Percentiles rank a stretch among this genome's conserved stretches.
phyloP scores from a whole-genome alignment of 2,888 invertebrate genomes.

The Cyaniris semiargus region DNA sequence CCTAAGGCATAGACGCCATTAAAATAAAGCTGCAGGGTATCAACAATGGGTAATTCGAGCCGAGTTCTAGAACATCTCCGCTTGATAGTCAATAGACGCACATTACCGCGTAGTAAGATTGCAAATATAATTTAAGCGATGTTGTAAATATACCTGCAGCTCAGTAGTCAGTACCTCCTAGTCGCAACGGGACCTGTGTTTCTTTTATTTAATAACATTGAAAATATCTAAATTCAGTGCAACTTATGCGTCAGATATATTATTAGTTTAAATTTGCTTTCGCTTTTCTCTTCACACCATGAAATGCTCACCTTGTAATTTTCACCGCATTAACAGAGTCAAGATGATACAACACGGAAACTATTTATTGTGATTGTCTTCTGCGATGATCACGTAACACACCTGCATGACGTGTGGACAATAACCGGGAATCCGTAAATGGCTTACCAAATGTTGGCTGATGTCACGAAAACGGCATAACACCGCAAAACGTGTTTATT shows the following conservation, averaged over 20 bases:
- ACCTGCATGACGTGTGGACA: neutral
- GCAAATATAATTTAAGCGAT: too few relatives aligned
- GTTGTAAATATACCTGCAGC: too few relatives aligned
- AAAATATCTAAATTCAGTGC: too few relatives aligned
- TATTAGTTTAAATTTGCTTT: too few relatives aligned
- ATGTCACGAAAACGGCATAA: neutral
- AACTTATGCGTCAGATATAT: too few relatives aligned
- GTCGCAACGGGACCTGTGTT: too few relatives aligned
- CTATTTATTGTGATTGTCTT: neutral
- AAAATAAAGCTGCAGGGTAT: too few relatives aligned
- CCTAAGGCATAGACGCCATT: neutral
- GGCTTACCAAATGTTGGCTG: neutral
- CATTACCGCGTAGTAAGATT: too few relatives aligned
- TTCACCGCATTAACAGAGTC: neutral
- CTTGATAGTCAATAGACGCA: too few relatives aligned
- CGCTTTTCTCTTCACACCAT: neutral
- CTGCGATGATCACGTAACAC: neutral
- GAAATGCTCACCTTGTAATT: neutral
- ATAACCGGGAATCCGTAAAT: neutral
- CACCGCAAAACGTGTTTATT: neutral
- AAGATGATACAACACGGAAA: neutral
- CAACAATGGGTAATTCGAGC: neutral
- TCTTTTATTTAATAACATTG: too few relatives aligned
- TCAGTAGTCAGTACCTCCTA: too few relatives aligned
- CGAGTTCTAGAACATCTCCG: too few relatives aligned